phyloP scores from a whole-genome alignment of 2,113 vertebrate species.

The Pituophis catenifer region DNA sequence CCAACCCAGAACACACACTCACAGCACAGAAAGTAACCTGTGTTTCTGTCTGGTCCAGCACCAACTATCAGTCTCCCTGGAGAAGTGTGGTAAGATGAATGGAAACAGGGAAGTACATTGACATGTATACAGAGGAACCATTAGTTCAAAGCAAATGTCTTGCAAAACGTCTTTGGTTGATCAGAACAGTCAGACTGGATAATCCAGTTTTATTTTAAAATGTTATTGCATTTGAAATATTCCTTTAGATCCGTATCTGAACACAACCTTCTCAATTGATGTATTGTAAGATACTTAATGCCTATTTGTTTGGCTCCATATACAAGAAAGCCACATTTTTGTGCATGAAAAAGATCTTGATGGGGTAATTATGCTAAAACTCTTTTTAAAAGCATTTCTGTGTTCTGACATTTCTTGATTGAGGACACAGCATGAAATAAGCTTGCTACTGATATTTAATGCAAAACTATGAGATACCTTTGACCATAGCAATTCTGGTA shows the following conservation, averaged over 20 bases:
- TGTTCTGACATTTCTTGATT: neutral
- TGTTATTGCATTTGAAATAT: neutral
- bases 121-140: neutral
- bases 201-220: slow-evolving; percentile 32
- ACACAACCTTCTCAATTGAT: neutral
- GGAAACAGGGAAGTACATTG: neutral
- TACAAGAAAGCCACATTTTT: neutral
- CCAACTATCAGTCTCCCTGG: neutral
- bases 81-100: neutral
- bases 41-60: neutral
- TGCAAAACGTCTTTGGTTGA: slow-evolving; percentile 30
- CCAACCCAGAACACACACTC: neutral
- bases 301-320: slow-evolving; percentile 22
- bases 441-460: neutral
- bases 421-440: neutral
- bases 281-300: slow-evolving; percentile 1
- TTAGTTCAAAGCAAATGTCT: slow-evolving; percentile 33
- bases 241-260: slow-evolving; percentile 4
- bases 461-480: neutral
- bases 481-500: neutral
- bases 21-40: neutral
- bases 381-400: slow-evolving; percentile 2
- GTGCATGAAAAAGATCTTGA: neutral
- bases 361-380: slow-evolving; percentile 1
- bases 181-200: slow-evolving; percentile 45